Evolutionary conservation across 2,797 vertebrate genomes (phyloP).

Genomic region (Erethizon dorsatum): DNA sequence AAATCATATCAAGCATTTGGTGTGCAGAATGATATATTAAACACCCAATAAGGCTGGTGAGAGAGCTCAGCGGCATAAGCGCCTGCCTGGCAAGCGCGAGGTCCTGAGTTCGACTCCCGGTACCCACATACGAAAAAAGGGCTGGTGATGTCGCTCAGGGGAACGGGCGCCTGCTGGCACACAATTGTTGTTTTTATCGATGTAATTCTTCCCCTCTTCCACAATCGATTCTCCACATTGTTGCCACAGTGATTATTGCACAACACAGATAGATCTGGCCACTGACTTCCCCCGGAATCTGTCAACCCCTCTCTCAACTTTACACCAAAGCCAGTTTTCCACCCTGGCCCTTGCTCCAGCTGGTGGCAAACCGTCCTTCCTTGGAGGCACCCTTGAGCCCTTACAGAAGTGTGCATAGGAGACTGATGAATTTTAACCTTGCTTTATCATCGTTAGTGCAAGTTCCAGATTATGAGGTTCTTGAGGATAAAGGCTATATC

Average conservation of each 20-base stretch:
- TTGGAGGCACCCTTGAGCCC: not conserved
- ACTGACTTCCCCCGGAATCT: not conserved
- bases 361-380: not conserved
- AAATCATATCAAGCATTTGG: not conserved
- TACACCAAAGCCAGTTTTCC: not conserved
- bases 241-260: not conserved
- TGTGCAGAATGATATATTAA: not conserved
- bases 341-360: not conserved
- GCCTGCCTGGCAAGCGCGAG: no score
- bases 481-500: not conserved
- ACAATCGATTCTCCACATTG: not conserved
- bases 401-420: not conserved
- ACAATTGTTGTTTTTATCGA: not conserved
- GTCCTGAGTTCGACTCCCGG: no score
- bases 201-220: not conserved
- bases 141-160: no score
- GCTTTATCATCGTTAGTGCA: not conserved
- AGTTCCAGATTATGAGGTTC: not conserved
- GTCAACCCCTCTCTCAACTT: not conserved
- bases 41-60: not conserved
- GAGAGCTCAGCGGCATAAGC: no score
- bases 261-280: constrained; percentile 20
- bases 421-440: not conserved
- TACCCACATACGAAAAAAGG: no score
- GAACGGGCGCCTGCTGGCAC: no score